These are phyloP conservation scores for Alcedo quadribrachys DNA, from an alignment of 2,797 vertebrate genomes.

Conservation along the genomic window DNA sequence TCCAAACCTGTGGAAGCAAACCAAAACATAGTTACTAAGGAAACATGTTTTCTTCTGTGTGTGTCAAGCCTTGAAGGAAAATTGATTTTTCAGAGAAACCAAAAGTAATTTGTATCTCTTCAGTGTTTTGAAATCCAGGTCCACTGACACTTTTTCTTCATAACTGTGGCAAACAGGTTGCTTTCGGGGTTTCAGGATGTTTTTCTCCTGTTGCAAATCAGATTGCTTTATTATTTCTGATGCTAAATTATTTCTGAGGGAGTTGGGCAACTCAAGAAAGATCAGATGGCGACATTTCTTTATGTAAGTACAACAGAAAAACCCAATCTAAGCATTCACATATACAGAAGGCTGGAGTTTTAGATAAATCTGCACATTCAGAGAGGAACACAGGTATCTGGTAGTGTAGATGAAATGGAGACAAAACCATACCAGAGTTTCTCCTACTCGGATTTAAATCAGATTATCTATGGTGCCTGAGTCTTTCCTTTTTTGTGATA, in stretches of 20 bases:
- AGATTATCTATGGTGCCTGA: background rate
- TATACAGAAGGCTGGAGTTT: background rate
- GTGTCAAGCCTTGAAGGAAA: slow-evolving; percentile 39
- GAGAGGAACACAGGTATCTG: background rate
- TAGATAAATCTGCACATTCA: background rate
- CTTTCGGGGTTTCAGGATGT: background rate
- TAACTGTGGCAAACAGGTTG: slow-evolving; percentile 12
- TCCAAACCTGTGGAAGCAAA: background rate
- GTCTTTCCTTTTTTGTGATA: background rate
- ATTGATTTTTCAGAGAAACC: background rate
- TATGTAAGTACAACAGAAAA: background rate
- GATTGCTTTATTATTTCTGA: slow-evolving; percentile 34
- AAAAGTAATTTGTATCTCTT: slow-evolving; percentile 33
- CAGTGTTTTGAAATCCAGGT: slow-evolving; percentile 44
- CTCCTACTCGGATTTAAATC: background rate
- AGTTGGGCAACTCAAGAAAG: background rate
- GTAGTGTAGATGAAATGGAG: background rate
- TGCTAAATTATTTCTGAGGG: background rate
- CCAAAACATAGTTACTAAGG: background rate
- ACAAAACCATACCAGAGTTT: background rate
- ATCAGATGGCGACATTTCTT: background rate
- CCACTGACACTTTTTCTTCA: background rate
- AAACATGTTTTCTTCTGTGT: background rate
- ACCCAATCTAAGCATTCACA: background rate
- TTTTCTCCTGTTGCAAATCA: slow-evolving; percentile 43